Percentiles rank a stretch among this genome's conserved stretches.
Evolutionary conservation across 37 sponge, comb jelly and placozoan species (phyloP).

Genomic region (Sycon ciliatum): DNA sequence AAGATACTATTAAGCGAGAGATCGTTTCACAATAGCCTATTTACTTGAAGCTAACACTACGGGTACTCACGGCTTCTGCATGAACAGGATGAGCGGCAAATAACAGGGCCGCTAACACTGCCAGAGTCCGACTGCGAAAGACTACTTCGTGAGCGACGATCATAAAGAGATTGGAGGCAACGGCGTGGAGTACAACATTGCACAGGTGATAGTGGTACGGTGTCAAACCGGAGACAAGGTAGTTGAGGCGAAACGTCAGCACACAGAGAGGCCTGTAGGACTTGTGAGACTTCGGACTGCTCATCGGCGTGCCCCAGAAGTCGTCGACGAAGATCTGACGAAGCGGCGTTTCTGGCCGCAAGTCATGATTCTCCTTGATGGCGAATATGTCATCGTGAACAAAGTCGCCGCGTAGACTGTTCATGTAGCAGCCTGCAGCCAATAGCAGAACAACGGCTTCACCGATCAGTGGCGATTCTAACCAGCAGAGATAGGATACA

Average conservation of each 20-base stretch:
- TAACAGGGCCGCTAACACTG: slow-evolving; percentile 13
- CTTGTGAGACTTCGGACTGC: slow-evolving; percentile 26
- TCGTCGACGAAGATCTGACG: slow-evolving; percentile 38
- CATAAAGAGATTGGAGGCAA: neutral
- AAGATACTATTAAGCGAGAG: too few relatives aligned
- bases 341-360: slow-evolving; percentile 39
- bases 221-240: slow-evolving; percentile 1
- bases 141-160: slow-evolving; percentile 16
- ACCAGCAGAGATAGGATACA: too few relatives aligned
- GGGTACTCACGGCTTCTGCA: slow-evolving; percentile 34
- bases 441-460: neutral
- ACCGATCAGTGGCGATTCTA: neutral
- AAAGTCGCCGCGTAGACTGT: slow-evolving; percentile 51
- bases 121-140: neutral
- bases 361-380: slow-evolving; percentile 62
- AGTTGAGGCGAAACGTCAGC: slow-evolving; percentile 25
- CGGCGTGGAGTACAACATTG: slow-evolving; percentile 14
- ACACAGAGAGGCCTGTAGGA: slow-evolving; percentile 25
- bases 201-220: slow-evolving; percentile 17
- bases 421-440: slow-evolving; percentile 46
- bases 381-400: slow-evolving; percentile 86
- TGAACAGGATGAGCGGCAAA: slow-evolving; percentile 50
- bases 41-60: neutral
- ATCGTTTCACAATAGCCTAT: neutral
- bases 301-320: slow-evolving; percentile 80